Evolutionary conservation across 2,113 vertebrate species (phyloP), one percentile per base, ranked within the genome.

Genomic region (Ameiurus melas): DNA sequence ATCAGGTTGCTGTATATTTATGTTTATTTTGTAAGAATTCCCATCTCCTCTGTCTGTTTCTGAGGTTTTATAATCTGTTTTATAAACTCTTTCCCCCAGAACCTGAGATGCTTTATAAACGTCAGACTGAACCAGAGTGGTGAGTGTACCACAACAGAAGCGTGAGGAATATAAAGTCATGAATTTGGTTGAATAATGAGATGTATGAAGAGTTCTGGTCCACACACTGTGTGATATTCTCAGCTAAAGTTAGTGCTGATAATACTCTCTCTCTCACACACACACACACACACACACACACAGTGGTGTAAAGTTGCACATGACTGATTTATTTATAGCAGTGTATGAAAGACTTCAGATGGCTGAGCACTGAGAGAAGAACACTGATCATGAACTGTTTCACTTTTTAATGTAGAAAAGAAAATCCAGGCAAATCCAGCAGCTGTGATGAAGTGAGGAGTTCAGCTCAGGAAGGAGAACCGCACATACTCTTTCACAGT

Each of bases 181-280:
- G 47, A 19, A 53, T 19, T 16, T 70, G 19, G 12, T 51, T 51
- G 13, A 53, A 53, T 53, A 53, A 57, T 14, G 13, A 60, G 19
- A 7, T 80, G 53, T 57, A 2, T 22, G 30, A 33, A 58, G n/a
- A 79, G 47, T 80, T 19, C 16, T 80, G 8, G 0, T 33, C 51
- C 8, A 7, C 43, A 78, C 25, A 27, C 20, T 36, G 33, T 53
- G 12, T 89, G 87, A 62, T 87, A 79, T 84, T 70, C 90, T 36
- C 79, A 71, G 85, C 93, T 95, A 95, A 95, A 94, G 89, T 93
- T 94, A 94, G 94, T 85, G 57, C 27, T 83, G 91, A 92, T 91
- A 88, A 90, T 47, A 84, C 47, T 47, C 47, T 47, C 47, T 47
- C 47, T 47, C 47, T 47, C 47, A 8, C 83, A 91, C 77, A 81